Evolutionary conservation across 2,797 vertebrate species (phyloP).

Genomic region (Philypnodon macrostomus): DNA sequence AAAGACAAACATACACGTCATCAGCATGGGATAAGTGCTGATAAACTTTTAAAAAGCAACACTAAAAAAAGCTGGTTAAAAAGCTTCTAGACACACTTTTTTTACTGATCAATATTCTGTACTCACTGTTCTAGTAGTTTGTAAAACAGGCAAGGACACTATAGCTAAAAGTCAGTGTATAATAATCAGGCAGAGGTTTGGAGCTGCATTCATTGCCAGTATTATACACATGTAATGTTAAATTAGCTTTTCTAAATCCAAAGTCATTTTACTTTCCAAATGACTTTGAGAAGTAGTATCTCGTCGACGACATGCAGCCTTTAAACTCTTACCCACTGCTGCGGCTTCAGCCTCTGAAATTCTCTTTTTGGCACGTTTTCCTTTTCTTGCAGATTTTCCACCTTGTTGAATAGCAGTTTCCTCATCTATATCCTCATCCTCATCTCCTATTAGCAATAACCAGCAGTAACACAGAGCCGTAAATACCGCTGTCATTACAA

Average conservation of each 20-base stretch:
- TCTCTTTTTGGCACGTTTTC: constrained; percentile 47
- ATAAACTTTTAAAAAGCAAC: neutral
- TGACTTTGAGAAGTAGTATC: constrained; percentile 28
- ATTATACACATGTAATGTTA: constrained; percentile 12
- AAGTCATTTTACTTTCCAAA: constrained; percentile 40
- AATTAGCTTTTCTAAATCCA: constrained; percentile 5
- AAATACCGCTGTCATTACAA: neutral
- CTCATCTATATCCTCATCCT: constrained; percentile 35
- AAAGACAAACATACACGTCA: neutral
- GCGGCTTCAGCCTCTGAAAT: constrained; percentile 49
- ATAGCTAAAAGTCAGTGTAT: neutral
- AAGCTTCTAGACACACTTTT: neutral
- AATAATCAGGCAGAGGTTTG: neutral
- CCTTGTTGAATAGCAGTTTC: constrained; percentile 38
- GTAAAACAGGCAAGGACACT: neutral
- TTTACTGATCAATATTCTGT: neutral
- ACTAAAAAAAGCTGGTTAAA: neutral
- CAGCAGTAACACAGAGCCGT: constrained; percentile 15
- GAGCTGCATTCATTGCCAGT: constrained; percentile 10
- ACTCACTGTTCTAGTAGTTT: neutral
- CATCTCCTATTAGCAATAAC: constrained; percentile 59
- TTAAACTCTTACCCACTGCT: constrained; percentile 63
- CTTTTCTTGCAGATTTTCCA: constrained; percentile 44
- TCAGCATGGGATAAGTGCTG: neutral
- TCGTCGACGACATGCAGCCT: constrained; percentile 36